Conservation (phyloP, 2,797 vertebrate genomes). For the Petrocephalus sullivani region DNA sequence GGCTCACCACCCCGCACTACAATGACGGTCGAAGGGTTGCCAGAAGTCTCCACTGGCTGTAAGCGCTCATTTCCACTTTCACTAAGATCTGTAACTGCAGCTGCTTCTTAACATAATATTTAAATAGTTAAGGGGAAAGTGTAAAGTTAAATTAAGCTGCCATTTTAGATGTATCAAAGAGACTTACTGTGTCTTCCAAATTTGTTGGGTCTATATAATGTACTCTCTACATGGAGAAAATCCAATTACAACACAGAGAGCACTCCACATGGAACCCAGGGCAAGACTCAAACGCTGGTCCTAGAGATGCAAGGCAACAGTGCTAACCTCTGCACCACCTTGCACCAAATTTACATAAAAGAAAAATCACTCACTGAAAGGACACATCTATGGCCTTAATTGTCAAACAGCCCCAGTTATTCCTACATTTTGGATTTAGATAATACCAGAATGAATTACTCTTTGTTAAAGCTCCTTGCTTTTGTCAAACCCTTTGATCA, state of each 20-base stretch:
- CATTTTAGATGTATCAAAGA: neutral
- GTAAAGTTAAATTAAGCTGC: neutral
- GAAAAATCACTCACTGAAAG: neutral
- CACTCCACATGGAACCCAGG: too few species aligned
- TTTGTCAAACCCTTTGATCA: neutral
- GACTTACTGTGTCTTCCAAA: neutral
- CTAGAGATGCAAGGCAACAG: too few species aligned
- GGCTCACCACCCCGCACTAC: constrained; percentile 68
- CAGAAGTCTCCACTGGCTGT: constrained; percentile 64
- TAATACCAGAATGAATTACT: neutral
- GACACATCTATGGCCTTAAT: neutral
- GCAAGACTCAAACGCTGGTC: too few species aligned
- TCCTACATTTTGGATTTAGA: neutral
- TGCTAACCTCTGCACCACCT: too few species aligned
- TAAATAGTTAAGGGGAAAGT: neutral
- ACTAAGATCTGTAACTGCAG: neutral
- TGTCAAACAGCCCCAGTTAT: neutral
- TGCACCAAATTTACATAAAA: too few species aligned
- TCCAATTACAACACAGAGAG: too few species aligned
- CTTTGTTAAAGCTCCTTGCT: neutral
- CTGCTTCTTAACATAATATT: neutral
- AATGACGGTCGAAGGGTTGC: constrained; percentile 62
- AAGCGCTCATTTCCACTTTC: constrained; percentile 39
- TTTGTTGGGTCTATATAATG: neutral
- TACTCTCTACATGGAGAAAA: neutral